Conservation (phyloP, 2,113 vertebrate species). For the Myrmecophaga tridactyla region DNA sequence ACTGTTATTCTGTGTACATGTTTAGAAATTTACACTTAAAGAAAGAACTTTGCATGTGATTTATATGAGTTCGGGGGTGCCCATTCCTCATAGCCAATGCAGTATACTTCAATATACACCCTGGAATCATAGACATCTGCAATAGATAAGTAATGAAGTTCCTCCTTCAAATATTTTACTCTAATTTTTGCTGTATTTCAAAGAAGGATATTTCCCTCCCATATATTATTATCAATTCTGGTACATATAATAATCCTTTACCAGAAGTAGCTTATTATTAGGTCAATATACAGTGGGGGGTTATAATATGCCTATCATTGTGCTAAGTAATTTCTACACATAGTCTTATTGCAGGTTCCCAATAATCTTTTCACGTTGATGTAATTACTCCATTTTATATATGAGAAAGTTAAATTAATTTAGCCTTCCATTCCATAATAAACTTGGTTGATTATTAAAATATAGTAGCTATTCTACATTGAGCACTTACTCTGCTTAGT, state of each 20-base stretch:
- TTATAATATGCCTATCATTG: background rate
- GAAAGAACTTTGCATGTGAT: background rate
- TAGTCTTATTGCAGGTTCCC: background rate
- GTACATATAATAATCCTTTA: constrained; percentile 23
- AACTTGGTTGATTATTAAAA: background rate
- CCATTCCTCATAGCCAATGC: background rate
- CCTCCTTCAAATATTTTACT: background rate
- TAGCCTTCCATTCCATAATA: background rate
- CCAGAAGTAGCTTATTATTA: constrained; percentile 22
- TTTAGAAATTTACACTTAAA: background rate
- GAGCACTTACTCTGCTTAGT: background rate
- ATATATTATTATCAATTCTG: constrained; percentile 2
- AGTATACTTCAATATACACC: background rate
- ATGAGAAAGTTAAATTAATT: background rate
- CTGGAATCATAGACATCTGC: background rate
- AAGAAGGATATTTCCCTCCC: background rate
- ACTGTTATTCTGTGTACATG: too few species aligned
- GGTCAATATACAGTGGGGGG: background rate
- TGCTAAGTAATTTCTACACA: background rate
- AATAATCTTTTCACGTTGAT: background rate
- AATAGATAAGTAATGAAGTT: constrained; percentile 25
- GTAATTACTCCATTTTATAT: background rate
- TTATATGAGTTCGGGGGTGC: background rate
- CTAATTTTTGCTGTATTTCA: constrained; percentile 13
- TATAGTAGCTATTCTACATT: background rate